Percentiles rank a stretch among this genome's conserved stretches.
Evolutionary conservation across 2,797 vertebrate species (phyloP).

Genomic region (Acanthornis magna): DNA sequence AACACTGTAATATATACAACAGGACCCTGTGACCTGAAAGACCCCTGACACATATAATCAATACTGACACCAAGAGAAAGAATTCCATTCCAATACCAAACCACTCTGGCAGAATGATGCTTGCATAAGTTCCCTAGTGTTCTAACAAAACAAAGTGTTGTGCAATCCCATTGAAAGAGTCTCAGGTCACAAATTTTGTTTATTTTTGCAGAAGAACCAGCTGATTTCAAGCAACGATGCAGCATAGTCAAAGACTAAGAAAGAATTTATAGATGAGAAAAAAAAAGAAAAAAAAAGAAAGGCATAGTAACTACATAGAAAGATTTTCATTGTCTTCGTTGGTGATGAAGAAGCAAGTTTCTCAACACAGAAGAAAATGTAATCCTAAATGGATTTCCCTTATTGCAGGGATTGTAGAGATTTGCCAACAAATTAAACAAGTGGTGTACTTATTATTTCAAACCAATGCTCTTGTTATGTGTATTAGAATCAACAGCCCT

Average conservation of each 20-base stretch:
- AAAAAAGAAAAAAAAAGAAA: too few species aligned
- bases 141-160: neutral
- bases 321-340: neutral
- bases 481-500: neutral
- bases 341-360: neutral
- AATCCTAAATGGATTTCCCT: neutral
- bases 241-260: neutral
- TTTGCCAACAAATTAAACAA: neutral
- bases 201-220: neutral
- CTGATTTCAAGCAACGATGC: neutral
- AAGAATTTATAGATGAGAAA: neutral
- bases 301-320: neutral
- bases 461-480: neutral
- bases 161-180: neutral
- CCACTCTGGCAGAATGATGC: rapidly evolving
- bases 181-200: neutral
- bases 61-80: neutral
- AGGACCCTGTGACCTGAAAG: neutral
- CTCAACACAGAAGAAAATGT: neutral
- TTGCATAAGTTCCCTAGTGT: neutral
- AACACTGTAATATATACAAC: neutral
- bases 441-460: neutral
- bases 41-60: neutral
- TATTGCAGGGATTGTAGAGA: neutral
- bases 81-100: neutral